Base-by-base conservation (phyloP, 2,797 vertebrate species). In the Tolypeutes matacus region DNA sequence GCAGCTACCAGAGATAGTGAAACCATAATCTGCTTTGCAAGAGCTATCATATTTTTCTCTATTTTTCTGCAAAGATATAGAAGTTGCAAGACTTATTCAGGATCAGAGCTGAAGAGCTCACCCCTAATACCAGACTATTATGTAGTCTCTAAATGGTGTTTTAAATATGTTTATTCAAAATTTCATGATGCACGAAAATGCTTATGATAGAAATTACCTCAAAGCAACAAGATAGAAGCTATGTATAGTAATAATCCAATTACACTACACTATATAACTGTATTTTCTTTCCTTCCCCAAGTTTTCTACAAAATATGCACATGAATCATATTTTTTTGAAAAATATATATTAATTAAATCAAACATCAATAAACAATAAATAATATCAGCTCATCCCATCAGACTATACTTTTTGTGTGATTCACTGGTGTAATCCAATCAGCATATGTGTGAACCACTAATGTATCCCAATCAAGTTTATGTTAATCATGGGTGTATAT, bases 331-430 rank as follows among this genome's bases (percentile, higher is more conserved):
- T 53, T 76, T 27, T 84, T 39, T 91, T 53, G 20, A 76, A 72
- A 25, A 60, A 31, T 7, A 4, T 0, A n/a, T 25, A 21, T 36
- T 58, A n/a, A 11, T 75, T 64, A 67, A 83, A 18, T 42, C 7
- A 64, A 34, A 42, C 0, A 46, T 34, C 6, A 67, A 25, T 34
- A 31, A 56, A 7, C 17, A 34, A 75, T 8, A 36, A 73, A 34
- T 25, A 6, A 58, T 2, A 4, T 27, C 11, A 67, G 46, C 2
- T 2, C 29, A 1, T 7, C 5, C 31, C 3, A 23, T 23, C 6
- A 56, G 15, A 65, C n/a, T 21, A 23, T 51, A 49, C 15, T 6
- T 0, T 39, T 31, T 25, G 4, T 67, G 18, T 39, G 42, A 42
- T 25, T 39, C 36, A 6, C 7, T n/a, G 10, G 20, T 70, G 9